Evolutionary conservation across 2,797 vertebrate genomes (phyloP), one percentile per base, ranked within the genome.

Genomic region (Carapus acus): DNA sequence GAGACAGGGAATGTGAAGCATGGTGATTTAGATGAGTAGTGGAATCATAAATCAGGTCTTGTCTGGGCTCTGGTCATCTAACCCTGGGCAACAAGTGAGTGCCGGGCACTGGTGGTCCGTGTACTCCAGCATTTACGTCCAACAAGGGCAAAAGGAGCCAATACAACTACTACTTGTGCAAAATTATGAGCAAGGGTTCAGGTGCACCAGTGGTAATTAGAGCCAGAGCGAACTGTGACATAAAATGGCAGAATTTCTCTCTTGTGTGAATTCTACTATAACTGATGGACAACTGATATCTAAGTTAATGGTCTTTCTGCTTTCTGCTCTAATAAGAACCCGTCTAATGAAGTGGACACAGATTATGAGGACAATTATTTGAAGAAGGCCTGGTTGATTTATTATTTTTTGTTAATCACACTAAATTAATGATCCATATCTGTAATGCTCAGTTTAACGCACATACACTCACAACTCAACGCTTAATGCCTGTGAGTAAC

Each of bases 1-100:
- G 61, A 67, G 73, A 76, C 69, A 80, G 77, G 71, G 73, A 75
- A 80, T 72, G 71, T 75, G 79, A 71, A 68, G 63, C 49, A 45
- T 49, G 45, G 63, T 71, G 74, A 81, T 78, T 77, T 68, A 75
- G 64, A 70, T 20, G 41, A 59, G 59, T 47, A 59, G 65, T 60
- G 14, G 43, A 34, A 59, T 71, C 65, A 65, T 76, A 75, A 71
- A 78, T 78, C 68, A 68, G 52, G 49, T 61, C 58, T 54, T 74
- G 68, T 77, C 71, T 68, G 63, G 82, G 71, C 57, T 55, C 54
- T 43, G 51, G 39, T 37, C 43, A 42, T 54, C 50, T 54, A 29
- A 73, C 44, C 56, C 65, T 43, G 55, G n/a, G 39, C 49, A 56
- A 56, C 56, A 53, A 71, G 64, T 71, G 64, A 71, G 57, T 44